Percentiles rank a stretch among this genome's conserved stretches.
phyloP scores from a whole-genome alignment of 2,888 invertebrate species.

The Abrostola tripartita region DNA sequence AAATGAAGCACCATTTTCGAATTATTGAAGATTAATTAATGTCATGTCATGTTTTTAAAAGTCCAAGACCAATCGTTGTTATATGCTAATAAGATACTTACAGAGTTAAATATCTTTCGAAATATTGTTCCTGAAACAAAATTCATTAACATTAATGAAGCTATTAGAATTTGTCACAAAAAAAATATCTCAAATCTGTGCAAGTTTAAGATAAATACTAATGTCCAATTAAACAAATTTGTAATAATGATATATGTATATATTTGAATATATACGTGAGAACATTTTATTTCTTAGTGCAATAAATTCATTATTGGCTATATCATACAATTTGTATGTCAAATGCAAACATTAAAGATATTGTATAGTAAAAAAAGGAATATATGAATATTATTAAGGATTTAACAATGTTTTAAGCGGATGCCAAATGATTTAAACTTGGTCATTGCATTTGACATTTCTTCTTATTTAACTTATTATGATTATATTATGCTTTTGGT shows the following conservation, averaged over 20 bases:
- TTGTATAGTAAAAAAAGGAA: background rate
- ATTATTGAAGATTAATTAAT: too few species aligned
- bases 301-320: conserved; percentile 8
- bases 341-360: background rate
- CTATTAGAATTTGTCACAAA: conserved; percentile 17
- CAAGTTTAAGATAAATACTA: conserved; percentile 1
- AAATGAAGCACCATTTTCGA: too few species aligned
- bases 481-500: background rate
- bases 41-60: too few species aligned
- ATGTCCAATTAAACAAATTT: background rate
- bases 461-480: conserved; percentile 2
- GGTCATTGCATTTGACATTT: conserved; percentile 3
- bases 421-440: background rate
- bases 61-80: background rate
- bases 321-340: background rate
- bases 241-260: too few species aligned
- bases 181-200: background rate
- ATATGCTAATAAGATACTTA: conserved; percentile 70
- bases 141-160: conserved; percentile 18
- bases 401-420: background rate
- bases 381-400: conserved; percentile 1
- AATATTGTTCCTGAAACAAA: conserved; percentile 83
- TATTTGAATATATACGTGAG: conserved; percentile 1
- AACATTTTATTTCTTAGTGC: conserved; percentile 5
- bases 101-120: conserved; percentile 85